Evolutionary conservation across 2,797 vertebrate genomes (phyloP).

Genomic region (Synaphobranchus kaupii): DNA sequence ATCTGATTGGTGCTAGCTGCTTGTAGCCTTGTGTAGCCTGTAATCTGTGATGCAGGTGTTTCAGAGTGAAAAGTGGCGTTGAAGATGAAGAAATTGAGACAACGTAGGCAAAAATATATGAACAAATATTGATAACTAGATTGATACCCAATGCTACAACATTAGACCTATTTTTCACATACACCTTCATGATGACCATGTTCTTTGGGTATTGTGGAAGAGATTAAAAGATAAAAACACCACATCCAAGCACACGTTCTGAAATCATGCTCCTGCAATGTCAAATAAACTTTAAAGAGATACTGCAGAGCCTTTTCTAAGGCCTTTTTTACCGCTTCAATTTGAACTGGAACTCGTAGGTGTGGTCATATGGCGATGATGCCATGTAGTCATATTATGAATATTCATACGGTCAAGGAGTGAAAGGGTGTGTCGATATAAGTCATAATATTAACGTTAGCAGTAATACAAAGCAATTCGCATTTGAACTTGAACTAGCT

Average conservation of each 20-base stretch:
- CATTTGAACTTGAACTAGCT: too few species aligned
- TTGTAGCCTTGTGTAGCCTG: not conserved
- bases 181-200: not conserved
- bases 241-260: not conserved
- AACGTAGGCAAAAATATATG: not conserved
- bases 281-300: not conserved
- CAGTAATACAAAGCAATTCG: too few species aligned
- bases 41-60: not conserved
- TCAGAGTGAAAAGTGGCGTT: not conserved
- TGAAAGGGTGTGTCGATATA: too few species aligned
- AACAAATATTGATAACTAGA: not conserved
- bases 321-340: too few species aligned
- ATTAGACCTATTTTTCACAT: not conserved
- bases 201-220: not conserved
- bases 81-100: not conserved
- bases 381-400: too few species aligned
- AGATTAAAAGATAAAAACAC: not conserved
- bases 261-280: not conserved
- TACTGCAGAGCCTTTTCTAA: too few species aligned
- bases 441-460: too few species aligned
- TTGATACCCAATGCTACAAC: not conserved
- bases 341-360: too few species aligned
- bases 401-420: too few species aligned
- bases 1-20: not conserved
- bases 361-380: too few species aligned